phyloP scores from a whole-genome alignment of 37 sponge, comb jelly and placozoan genomes.

The Spongilla lacustris region DNA sequence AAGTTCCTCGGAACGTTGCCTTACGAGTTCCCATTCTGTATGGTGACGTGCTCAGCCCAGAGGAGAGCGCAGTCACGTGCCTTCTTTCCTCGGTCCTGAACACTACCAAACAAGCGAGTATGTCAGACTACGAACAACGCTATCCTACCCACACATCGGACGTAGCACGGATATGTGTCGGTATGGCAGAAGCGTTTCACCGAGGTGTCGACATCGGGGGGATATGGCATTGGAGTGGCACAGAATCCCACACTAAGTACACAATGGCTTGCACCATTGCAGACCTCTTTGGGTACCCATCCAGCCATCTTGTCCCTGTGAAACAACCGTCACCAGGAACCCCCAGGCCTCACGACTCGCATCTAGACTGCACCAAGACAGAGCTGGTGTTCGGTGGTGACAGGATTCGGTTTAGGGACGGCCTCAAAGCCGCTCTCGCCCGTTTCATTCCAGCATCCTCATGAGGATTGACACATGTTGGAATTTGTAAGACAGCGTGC shows the following conservation, averaged over 20 bases:
- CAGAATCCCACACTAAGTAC: conserved; percentile 81
- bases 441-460: conserved; percentile 26
- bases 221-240: conserved; percentile 78
- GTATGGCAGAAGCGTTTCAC: conserved; percentile 47
- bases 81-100: conserved; percentile 61
- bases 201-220: conserved; percentile 29
- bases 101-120: conserved; percentile 24
- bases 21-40: conserved; percentile 86
- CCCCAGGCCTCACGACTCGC: conserved; percentile 72
- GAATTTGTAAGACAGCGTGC: too few species aligned
- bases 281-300: conserved; percentile 49
- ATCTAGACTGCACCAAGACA: conserved; percentile 64
- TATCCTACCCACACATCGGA: conserved; percentile 83
- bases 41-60: conserved; percentile 70
- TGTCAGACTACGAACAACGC: conserved; percentile 80
- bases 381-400: conserved; percentile 20
- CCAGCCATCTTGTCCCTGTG: conserved; percentile 63
- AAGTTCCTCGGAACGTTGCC: conserved; percentile 30
- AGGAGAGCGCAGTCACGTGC: conserved; percentile 83
- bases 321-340: conserved; percentile 51
- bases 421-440: conserved; percentile 45
- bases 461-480: too few species aligned
- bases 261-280: conserved; percentile 78
- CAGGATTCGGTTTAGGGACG: conserved; percentile 60
- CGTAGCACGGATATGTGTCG: conserved; percentile 70